Evolutionary conservation across 2,888 invertebrate genomes (phyloP).

Genomic region (Parascotia fuliginaria): DNA sequence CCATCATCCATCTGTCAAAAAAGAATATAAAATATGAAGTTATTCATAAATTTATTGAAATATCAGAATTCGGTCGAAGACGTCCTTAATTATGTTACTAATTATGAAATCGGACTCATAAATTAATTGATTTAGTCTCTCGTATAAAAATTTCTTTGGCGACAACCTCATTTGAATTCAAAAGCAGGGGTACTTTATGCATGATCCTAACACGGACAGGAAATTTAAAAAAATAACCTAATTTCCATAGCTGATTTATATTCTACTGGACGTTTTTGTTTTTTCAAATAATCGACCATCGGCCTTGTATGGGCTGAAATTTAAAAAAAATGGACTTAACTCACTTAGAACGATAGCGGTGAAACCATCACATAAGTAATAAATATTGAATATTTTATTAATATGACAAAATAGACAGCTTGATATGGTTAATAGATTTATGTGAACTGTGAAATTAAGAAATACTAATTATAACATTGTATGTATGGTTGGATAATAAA

Average conservation of each 20-base stretch:
- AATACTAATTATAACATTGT: no score
- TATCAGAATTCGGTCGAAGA: neutral
- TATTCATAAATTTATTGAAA: no score
- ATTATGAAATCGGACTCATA: neutral
- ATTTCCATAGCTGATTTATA: slow-evolving; percentile 26
- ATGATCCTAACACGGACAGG: slow-evolving; percentile 22
- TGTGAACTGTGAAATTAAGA: neutral
- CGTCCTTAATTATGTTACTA: neutral
- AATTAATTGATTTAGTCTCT: neutral
- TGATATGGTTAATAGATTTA: neutral
- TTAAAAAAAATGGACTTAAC: neutral
- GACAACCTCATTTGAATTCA: slow-evolving; percentile 31
- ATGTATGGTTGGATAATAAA: no score
- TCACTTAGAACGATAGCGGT: no score
- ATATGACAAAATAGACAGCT: neutral
- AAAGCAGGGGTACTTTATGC: slow-evolving; percentile 7
- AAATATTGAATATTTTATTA: neutral
- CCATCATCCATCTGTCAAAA: no score
- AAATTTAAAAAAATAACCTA: slow-evolving; percentile 25
- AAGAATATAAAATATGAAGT: no score
- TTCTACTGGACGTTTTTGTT: neutral
- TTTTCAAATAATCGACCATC: neutral
- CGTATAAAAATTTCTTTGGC: slow-evolving; percentile 14
- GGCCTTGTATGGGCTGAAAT: neutral
- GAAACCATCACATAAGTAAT: no score